These are phyloP conservation scores for Orthosia cruda DNA, from an alignment of 2,888 invertebrate species.

Conservation along the genomic window DNA sequence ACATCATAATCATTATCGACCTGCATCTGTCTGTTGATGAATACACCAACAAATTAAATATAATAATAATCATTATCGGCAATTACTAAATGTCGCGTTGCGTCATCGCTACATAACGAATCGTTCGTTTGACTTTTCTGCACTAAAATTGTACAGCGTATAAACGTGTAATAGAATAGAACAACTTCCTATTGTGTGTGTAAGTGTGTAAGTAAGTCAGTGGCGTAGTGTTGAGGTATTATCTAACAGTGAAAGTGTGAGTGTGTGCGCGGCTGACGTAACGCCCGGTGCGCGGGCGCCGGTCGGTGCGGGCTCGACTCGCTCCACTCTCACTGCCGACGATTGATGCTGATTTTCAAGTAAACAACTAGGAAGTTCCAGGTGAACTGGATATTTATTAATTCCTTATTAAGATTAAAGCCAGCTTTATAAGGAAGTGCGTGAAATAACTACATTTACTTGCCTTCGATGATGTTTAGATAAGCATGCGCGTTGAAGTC, in stretches of 20 bases:
- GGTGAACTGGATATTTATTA: constrained; percentile 78
- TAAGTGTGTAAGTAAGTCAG: constrained; percentile 90
- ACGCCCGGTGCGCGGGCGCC: constrained; percentile 77
- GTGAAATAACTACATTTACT: constrained; percentile 66
- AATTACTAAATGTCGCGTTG: constrained; percentile 62
- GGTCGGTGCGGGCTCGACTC: constrained; percentile 53
- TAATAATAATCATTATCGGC: constrained; percentile 57
- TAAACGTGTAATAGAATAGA: constrained; percentile 80
- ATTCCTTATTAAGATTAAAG: constrained; percentile 75
- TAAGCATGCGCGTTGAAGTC: constrained; percentile 77
- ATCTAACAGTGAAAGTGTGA: constrained; percentile 91
- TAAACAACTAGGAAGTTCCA: constrained; percentile 86
- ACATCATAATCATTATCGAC: constrained; percentile 62
- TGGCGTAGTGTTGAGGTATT: constrained; percentile 86
- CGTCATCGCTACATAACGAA: constrained; percentile 59
- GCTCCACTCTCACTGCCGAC: constrained; percentile 86
- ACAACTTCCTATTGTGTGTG: constrained; percentile 86
- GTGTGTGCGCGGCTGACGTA: constrained; percentile 89
- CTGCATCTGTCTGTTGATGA: constrained; percentile 48
- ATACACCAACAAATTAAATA: constrained; percentile 52
- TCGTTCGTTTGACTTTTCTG: constrained; percentile 68
- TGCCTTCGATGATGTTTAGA: constrained; percentile 67
- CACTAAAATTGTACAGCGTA: constrained; percentile 70
- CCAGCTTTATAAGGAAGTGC: constrained; percentile 72
- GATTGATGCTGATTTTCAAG: constrained; percentile 83